Evolutionary conservation across 2,888 invertebrate species (phyloP), one percentile per base, ranked within the genome.

Genomic region (Adineta ricciae): DNA sequence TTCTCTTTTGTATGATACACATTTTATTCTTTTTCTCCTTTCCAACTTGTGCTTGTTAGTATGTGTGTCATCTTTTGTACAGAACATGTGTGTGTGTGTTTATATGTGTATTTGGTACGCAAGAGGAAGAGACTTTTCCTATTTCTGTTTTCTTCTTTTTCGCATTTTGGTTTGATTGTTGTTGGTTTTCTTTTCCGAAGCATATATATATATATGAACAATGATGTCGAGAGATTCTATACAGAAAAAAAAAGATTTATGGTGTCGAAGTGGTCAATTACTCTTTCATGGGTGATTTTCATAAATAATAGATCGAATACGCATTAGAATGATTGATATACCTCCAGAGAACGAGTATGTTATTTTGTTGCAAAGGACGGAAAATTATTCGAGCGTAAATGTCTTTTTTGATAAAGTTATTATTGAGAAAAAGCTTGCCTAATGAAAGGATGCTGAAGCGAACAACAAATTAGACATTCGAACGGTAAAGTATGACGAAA

Each of bases 41-140:
- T 32, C 64, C 32, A 36, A 64, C 64, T 32, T 64, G 32, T 64
- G 32, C 64, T 64, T 36, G 64, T 64, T 64, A 64, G 64, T 64
- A 64, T 64, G 64, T 64, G 64, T 64, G 64, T 24, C 27, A 64
- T 64, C 64, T 64, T 64, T 64, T 64, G 64, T 64, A 64, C 64
- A 64, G 64, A 19, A 32, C 8, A 32, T 64, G 27, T 64, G 16
- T 50, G 11, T 50, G 64, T 64, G 14, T 36, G 1, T 64, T 64
- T 4, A 27, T 64, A 14, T 16, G 64, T 64, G 64, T 64, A 64
- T 64, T 64, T 64, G 46, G 46, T 46, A 46, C 11, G 46, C 46
- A 46, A 46, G 64, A 50, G 19, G 27, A 32, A 27, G 64, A 64
- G 64, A 2, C 19, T 64, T 64, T 64, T 54, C 46, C 46, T 46